Evolutionary conservation across 2,113 vertebrate species (phyloP).

Genomic region (Eclectus roratus): DNA sequence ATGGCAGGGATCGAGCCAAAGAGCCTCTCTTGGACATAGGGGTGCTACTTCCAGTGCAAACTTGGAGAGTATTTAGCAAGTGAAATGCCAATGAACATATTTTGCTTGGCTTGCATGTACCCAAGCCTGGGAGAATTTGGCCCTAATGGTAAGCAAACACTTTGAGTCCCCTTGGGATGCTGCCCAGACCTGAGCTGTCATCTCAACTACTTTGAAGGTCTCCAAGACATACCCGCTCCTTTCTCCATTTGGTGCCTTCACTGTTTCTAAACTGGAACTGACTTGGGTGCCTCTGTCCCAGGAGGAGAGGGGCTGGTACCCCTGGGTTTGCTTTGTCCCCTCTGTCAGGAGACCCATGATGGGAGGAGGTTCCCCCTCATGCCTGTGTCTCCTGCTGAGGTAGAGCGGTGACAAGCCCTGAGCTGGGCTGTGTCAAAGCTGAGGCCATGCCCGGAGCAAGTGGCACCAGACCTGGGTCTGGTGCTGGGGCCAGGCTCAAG

Average conservation of each 20-base stretch:
- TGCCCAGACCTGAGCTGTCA: neutral
- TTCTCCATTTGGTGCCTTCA: fast-evolving
- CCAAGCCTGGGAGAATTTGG: neutral
- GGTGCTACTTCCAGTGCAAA: neutral
- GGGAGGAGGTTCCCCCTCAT: neutral
- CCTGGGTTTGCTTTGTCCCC: neutral
- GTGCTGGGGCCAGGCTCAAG: neutral
- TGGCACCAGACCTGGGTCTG: neutral
- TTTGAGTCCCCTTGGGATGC: neutral
- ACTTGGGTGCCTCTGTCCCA: neutral
- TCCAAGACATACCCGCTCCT: neutral
- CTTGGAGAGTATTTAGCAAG: neutral
- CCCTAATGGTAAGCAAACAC: neutral
- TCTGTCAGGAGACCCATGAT: neutral
- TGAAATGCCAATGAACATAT: neutral
- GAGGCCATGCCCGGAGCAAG: neutral
- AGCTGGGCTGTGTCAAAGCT: neutral
- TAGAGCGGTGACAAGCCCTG: neutral
- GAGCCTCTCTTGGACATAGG: neutral
- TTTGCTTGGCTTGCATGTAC: neutral
- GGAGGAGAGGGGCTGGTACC: neutral
- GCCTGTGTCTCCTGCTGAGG: neutral
- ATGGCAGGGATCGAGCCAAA: fast-evolving
- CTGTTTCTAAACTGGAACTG: neutral
- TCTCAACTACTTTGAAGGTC: neutral